Evolutionary conservation across 2,113 vertebrate species (phyloP), one percentile per base, ranked within the genome.

Genomic region (Microcebus tavaratra): DNA sequence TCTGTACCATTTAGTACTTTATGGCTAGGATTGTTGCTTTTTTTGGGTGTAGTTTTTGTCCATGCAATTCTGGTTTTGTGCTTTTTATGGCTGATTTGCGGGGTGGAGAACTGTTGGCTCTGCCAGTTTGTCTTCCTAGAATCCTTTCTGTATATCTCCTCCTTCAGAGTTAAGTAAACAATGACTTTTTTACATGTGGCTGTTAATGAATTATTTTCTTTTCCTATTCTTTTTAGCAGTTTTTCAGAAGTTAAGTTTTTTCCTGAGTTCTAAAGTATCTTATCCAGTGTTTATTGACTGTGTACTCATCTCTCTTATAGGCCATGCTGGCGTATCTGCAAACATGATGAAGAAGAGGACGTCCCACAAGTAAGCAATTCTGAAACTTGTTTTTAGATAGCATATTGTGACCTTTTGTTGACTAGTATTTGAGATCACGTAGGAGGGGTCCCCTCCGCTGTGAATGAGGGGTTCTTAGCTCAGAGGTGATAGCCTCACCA

Each of bases 331-430:
- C 98, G 99, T 99, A 92, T 99, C 99, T 99, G 99, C 99, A 98
- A 99, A 99, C 98, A 99, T 99, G 99, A 99, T 99, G 99, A 99
- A 99, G 99, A 99, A 99, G 96, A 99, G 99, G 98, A 99, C 99
- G 88, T 99, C 99, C 90, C 99, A 99, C 98, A 99, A 99, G 99
- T 99, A 99, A 99, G 99, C 98, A 48, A 8, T 75, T 83, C 68
- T 57, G 42, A 78, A 80, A 61, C 23, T 63, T 85, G 61, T 25
- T 87, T 94, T 83, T 73, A 57, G 57, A 65, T 59, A 67, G 48
- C 50, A 50, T 73, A 21, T n/a, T 75, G 53, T 65, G 23, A 13
- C 63, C 10, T 53, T 72, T 42, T n/a, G 34, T 78, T 53, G 7
- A 1, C 1, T n/a, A 59, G 81, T 18, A 12, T 34, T 10, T 34